Conservation (phyloP, 2,888 invertebrate genomes). For the Crocallis elinguaria region DNA sequence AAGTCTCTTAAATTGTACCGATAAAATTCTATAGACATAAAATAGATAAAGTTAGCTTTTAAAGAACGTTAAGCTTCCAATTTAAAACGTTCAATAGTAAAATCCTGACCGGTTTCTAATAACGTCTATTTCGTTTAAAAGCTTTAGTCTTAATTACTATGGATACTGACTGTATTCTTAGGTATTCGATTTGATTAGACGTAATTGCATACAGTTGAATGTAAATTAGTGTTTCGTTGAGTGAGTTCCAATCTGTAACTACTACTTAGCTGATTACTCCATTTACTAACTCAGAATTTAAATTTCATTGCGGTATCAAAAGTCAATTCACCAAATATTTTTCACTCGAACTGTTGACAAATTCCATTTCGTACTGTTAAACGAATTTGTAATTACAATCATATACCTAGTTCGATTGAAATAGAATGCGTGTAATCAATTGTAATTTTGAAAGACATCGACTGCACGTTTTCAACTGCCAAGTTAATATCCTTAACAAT, state of each 20-base stretch:
- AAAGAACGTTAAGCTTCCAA: constrained; percentile 55
- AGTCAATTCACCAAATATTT: too few relatives aligned
- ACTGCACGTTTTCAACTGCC: too few relatives aligned
- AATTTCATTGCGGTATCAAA: too few relatives aligned
- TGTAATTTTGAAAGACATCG: too few relatives aligned
- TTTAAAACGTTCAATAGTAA: constrained; percentile 53
- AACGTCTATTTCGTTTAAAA: constrained; percentile 63
- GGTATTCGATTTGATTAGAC: constrained; percentile 41
- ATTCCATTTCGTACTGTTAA: too few relatives aligned
- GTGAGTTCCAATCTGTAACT: constrained; percentile 8
- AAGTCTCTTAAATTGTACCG: constrained; percentile 49
- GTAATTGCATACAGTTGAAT: constrained; percentile 33
- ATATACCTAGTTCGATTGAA: too few relatives aligned
- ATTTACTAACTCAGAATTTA: not conserved
- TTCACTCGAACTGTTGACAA: too few relatives aligned
- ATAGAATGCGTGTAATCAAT: too few relatives aligned
- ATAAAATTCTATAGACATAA: constrained; percentile 56
- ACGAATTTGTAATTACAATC: too few relatives aligned
- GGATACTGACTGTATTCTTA: constrained; percentile 52
- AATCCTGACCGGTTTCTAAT: constrained; percentile 64
- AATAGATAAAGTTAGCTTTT: constrained; percentile 52
- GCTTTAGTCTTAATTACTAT: constrained; percentile 65
- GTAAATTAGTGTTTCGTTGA: constrained; percentile 17
- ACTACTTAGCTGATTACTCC: constrained; percentile 9
- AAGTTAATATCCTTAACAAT: too few relatives aligned